Percentiles rank a stretch among this genome's conserved stretches.
These are phyloP conservation scores for Turritopsis rubra DNA, from an alignment of 30 jellyfish, hydroid and myxozoan species.

Conservation along the genomic window DNA sequence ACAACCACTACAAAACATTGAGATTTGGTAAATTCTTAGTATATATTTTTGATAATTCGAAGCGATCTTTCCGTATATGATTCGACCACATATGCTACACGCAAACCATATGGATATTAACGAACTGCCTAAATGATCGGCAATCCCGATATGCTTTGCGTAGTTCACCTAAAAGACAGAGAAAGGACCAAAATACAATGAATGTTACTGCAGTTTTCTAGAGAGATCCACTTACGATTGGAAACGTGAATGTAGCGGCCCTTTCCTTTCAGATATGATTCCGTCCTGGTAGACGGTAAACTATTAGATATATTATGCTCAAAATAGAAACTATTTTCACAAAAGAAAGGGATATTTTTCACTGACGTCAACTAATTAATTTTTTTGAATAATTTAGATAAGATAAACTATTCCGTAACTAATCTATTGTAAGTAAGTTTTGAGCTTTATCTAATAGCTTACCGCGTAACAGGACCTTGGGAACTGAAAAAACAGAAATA, in stretches of 20 bases:
- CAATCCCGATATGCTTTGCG: conserved; percentile 56
- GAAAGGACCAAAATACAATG: not conserved
- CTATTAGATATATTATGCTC: no score
- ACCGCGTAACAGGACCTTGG: no score
- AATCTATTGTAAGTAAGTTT: no score
- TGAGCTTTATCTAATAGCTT: no score
- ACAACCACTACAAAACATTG: conserved; percentile 73
- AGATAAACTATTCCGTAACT: no score
- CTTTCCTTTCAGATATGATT: not conserved
- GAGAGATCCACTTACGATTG: not conserved
- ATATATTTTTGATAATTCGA: conserved; percentile 38
- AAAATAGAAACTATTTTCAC: no score
- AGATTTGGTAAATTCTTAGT: conserved; percentile 51
- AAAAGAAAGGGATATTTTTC: no score
- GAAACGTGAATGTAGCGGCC: not conserved
- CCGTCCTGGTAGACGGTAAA: no score
- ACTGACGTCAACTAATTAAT: no score
- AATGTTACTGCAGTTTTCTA: no score
- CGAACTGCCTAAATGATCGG: conserved; percentile 52
- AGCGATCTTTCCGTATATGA: conserved; percentile 62
- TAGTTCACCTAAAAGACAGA: conserved; percentile 49
- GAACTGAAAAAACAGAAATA: no score
- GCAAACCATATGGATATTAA: conserved; percentile 58
- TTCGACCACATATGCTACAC: conserved; percentile 69
- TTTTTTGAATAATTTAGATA: no score